A percentile compares a stretch with the other conserved stretches of the same genome.
Evolutionary conservation across 1,140 invertebrate genomes (phyloP).

Genomic region (Orchesella cincta): DNA sequence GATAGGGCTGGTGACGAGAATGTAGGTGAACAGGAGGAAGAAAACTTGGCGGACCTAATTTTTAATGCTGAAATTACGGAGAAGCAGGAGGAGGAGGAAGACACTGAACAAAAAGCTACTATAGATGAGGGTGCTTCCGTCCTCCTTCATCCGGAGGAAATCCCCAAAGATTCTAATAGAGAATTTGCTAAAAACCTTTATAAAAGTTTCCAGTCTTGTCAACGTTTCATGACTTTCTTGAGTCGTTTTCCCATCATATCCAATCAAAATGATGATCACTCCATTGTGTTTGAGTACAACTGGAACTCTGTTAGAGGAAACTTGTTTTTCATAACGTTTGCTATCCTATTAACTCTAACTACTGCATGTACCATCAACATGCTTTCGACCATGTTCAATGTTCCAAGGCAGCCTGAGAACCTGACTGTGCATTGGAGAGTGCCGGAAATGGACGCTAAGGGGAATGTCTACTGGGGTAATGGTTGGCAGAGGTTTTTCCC

Average conservation of each 20-base stretch:
- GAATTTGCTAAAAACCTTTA: background rate
- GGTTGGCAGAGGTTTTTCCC: background rate
- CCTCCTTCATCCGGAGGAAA: background rate
- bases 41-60: conserved; percentile 11
- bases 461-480: background rate
- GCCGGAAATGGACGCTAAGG: background rate
- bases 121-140: background rate
- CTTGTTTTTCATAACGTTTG: conserved; percentile 18
- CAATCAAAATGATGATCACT: background rate
- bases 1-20: background rate
- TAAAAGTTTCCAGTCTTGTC: conserved; percentile 3
- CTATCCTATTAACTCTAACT: background rate
- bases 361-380: background rate
- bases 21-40: too few species aligned
- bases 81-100: background rate
- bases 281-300: background rate
- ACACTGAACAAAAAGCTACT: background rate
- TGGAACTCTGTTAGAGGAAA: background rate
- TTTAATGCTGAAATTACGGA: background rate
- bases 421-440: background rate
- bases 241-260: background rate
- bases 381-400: background rate
- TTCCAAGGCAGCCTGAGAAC: background rate
- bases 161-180: background rate
- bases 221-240: conserved; percentile 8